phyloP scores from a whole-genome alignment of 2,888 invertebrate species.

The Lacanobia wlatinum region DNA sequence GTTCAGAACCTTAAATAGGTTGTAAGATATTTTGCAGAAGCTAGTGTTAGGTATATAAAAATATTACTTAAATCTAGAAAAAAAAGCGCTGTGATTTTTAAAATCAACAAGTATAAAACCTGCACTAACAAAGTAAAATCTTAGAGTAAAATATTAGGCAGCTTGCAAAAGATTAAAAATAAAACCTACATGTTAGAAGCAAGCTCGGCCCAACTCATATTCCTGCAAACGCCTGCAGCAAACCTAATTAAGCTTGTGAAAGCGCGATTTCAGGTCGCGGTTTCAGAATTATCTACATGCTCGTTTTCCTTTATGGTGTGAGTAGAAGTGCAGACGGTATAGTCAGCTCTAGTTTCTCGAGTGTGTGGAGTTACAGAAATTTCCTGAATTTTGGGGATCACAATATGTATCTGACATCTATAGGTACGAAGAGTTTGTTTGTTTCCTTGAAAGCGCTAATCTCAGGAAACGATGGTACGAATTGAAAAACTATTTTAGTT shows the following conservation, averaged over 20 bases:
- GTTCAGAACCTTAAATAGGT: too few relatives aligned
- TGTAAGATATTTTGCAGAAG: too few relatives aligned
- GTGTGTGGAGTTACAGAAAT: background rate
- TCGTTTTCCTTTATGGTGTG: conserved; percentile 35
- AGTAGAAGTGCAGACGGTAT: conserved; percentile 23
- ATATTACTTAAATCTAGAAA: too few relatives aligned
- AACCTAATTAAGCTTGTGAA: conserved; percentile 56
- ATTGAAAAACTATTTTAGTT: too few relatives aligned
- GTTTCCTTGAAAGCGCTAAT: too few relatives aligned
- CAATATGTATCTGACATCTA: background rate
- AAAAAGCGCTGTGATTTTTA: too few relatives aligned
- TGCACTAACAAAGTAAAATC: conserved; percentile 3
- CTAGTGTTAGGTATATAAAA: too few relatives aligned
- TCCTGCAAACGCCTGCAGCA: conserved; percentile 39
- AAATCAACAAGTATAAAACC: background rate
- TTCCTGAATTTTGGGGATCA: background rate
- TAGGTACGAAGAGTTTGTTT: too few relatives aligned
- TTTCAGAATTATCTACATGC: conserved; percentile 56
- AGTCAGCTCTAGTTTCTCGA: conserved; percentile 28
- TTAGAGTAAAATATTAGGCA: background rate
- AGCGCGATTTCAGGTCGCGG: conserved; percentile 51
- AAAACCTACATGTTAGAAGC: conserved; percentile 13
- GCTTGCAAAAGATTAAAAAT: conserved; percentile 1
- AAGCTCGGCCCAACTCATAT: conserved; percentile 26
- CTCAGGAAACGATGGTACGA: too few relatives aligned